phyloP scores from a whole-genome alignment of 2,113 vertebrate species.

The Corythornis madagascariensis region DNA sequence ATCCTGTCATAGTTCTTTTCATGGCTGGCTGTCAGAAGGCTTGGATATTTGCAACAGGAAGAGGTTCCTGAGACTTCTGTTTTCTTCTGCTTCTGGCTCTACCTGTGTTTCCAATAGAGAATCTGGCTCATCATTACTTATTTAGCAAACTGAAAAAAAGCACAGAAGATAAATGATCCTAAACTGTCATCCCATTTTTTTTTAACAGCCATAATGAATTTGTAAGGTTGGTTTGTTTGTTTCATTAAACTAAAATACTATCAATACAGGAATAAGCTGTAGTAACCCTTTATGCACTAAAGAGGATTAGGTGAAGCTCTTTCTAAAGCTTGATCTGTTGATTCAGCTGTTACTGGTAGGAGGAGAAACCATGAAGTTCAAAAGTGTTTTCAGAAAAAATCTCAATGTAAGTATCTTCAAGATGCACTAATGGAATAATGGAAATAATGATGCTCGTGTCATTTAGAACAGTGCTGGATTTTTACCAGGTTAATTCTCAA shows the following conservation, averaged over 20 bases:
- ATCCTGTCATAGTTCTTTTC: background rate
- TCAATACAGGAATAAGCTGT: background rate
- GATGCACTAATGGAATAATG: background rate
- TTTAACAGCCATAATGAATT: background rate
- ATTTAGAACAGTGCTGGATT: background rate
- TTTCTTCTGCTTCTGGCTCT: background rate
- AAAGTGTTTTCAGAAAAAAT: background rate
- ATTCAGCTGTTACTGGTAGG: background rate
- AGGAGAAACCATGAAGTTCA: background rate
- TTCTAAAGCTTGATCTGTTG: background rate
- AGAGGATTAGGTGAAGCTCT: background rate
- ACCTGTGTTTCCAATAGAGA: background rate
- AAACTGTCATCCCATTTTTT: background rate
- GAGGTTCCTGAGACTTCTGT: background rate
- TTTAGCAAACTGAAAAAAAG: background rate
- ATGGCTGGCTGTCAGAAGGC: background rate
- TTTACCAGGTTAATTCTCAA: background rate
- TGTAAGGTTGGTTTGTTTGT: accelerated
- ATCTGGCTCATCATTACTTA: background rate
- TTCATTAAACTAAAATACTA: background rate
- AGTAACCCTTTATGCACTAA: background rate
- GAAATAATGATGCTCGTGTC: background rate
- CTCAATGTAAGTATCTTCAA: background rate
- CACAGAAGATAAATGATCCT: background rate
- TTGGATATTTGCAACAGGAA: background rate